A percentile compares a stretch with the other conserved stretches of the same genome.
These are phyloP conservation scores for Montipora sp. DNA, from an alignment of 64 coral and sea anemone species.

Conservation along the genomic window DNA sequence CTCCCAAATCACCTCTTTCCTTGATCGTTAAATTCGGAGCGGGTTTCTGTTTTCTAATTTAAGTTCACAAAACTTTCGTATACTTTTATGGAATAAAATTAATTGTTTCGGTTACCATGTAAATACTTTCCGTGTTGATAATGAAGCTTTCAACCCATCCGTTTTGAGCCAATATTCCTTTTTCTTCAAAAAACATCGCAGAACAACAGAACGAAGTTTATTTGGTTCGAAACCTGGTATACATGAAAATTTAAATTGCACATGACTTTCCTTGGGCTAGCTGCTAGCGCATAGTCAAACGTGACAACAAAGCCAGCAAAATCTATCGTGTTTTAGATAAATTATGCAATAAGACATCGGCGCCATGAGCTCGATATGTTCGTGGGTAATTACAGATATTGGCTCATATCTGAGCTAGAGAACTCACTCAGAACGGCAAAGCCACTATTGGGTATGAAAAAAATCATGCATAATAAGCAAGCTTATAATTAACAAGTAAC, in stretches of 20 bases:
- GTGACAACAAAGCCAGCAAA: too few relatives aligned
- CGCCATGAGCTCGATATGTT: background rate
- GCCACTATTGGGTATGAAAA: background rate
- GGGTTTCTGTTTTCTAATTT: background rate
- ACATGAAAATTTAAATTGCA: background rate
- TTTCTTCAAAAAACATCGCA: background rate
- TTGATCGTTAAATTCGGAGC: background rate
- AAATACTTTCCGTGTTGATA: background rate
- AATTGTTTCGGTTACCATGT: background rate
- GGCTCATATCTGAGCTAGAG: background rate
- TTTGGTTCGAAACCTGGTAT: background rate
- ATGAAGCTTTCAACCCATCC: too few relatives aligned
- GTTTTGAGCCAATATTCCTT: background rate
- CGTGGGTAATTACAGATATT: conserved; percentile 8
- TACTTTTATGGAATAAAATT: background rate
- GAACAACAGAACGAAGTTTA: background rate
- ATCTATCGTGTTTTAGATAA: too few relatives aligned
- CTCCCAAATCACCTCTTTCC: background rate
- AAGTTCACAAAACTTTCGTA: background rate
- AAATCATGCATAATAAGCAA: background rate
- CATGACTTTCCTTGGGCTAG: too few relatives aligned
- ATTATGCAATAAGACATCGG: background rate
- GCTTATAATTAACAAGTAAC: background rate
- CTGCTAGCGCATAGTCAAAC: too few relatives aligned
- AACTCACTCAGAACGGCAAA: background rate